These are phyloP conservation scores for Allacma fusca DNA, from an alignment of 2,888 invertebrate species.

Conservation along the genomic window DNA sequence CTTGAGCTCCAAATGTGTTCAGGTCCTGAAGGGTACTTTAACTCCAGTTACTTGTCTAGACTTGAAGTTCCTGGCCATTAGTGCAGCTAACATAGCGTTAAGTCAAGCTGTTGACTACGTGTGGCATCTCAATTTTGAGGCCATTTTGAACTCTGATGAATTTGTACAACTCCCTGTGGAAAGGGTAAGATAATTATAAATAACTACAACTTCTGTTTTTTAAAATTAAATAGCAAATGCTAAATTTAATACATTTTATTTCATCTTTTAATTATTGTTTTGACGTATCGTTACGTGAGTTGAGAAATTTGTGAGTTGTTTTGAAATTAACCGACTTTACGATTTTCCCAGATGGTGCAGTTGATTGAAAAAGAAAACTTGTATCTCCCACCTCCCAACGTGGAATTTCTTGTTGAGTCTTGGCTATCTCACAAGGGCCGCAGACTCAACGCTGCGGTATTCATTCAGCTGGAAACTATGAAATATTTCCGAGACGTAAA, in stretches of 20 bases:
- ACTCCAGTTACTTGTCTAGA: not conserved
- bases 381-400: not conserved
- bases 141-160: not conserved
- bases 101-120: not conserved
- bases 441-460: not conserved
- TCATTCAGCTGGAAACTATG: constrained; percentile 29
- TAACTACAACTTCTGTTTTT: not conserved
- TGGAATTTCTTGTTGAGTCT: not conserved
- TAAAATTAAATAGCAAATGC: not conserved
- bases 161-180: constrained; percentile 22
- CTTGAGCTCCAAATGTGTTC: not conserved
- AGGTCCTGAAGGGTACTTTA: not conserved
- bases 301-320: no score
- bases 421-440: constrained; percentile 18
- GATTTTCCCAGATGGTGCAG: constrained; percentile 17
- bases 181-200: not conserved
- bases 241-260: no score
- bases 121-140: constrained; percentile 10
- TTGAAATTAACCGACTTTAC: no score
- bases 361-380: constrained; percentile 5
- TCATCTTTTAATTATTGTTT: not conserved
- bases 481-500: not conserved
- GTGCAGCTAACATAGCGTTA: not conserved
- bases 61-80: constrained; percentile 12
- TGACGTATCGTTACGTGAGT: not conserved